Evolutionary conservation across 1,140 invertebrate genomes (phyloP), one percentile per base, ranked within the genome.

Genomic region (Ruditapes philippinarum): DNA sequence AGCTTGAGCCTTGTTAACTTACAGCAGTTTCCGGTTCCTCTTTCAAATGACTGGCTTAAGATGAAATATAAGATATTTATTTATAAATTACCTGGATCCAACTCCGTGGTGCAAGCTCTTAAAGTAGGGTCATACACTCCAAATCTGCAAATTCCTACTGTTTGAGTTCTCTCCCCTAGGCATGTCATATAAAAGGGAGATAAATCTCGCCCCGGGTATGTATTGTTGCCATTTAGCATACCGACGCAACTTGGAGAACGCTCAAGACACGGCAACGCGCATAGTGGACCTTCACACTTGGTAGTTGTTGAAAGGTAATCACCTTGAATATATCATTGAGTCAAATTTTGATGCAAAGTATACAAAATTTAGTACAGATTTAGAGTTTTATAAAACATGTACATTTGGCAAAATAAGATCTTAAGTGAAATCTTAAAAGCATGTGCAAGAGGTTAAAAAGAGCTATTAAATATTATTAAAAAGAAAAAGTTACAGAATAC

Each of bases 71-170:
- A 22, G 0, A 1, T 45, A 17, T 40, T 22, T 38, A 38, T 36
- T 9, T 49, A 28, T 12, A n/a, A 76, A 85, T 91, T 91, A 94
- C 93, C 90, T 68, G 90, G 79, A 54, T 92, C 91, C 9, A 94
- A 81, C 54, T 93, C 90, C 0, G 89, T 91, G 0, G 90, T 90
- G 81, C 93, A 94, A 0, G 88, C 65, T 45, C 90, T 60, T 2
- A 90, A 62, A n/a, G 91, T 92, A 22, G 93, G 93, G 51, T 94
- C 93, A 70, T 93, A 94, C 0, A 94, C 89, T 5, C 91, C 91
- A 76, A 91, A 92, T 45, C 89, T 62, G 79, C 94, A 94, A 7
- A 91, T 92, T 5, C 91, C 87, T n/a, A 93, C 91, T 40, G 92
- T 91, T 9, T 92, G 57, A 12, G 93, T 94, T 74, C 94, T 89